Base-by-base conservation (phyloP, 2,797 vertebrate genomes). In the Sparidentex hasta region DNA sequence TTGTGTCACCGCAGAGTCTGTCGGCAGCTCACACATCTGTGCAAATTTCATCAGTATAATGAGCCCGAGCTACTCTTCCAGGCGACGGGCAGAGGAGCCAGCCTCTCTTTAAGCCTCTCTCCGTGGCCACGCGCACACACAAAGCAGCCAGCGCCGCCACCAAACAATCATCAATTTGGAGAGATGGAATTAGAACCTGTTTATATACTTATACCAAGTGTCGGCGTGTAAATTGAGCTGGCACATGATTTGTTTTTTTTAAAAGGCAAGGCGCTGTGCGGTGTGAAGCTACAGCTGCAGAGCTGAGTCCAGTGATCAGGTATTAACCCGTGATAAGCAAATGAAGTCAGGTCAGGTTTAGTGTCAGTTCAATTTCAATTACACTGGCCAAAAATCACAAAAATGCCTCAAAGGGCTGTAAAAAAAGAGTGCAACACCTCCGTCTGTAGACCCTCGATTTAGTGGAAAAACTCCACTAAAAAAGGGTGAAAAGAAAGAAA, bases 31-130 rank as follows among this genome's bases (percentile, higher is more conserved):
- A 89, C 92, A 93, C 94, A 93, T 95, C 95, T 95, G 94, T 87
- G 76, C 90, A 93, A 92, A 93, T 94, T 94, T 94, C 92, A 95
- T 95, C 94, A 91, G 92, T 94, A 94, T 95, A 95, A 95, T 95
- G 93, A 95, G 93, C 90, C 88, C 51, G 17, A 83, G 89, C 87
- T 86, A 76, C 82, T 91, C 87, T 91, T 87, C 82, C 90, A 87
- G 90, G 87, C 85, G 70, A 89, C 78, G 76, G 87, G 86, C 81
- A 87, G 78, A 85, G 82, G 78, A 88, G 87, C 73, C 80, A 74
- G 77, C 78, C 65, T 82, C 82, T 76, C 68, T 86, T 78, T 76
- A 80, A 81, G 29, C 81, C 51, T 61, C 52, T 65, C 65, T 62
- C 54, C 65, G 54, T 51, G 74, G 78, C 76, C 76, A 51, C 27